phyloP scores from a whole-genome alignment of 2,888 invertebrate species.

The Drepanosiphum platanoidis region DNA sequence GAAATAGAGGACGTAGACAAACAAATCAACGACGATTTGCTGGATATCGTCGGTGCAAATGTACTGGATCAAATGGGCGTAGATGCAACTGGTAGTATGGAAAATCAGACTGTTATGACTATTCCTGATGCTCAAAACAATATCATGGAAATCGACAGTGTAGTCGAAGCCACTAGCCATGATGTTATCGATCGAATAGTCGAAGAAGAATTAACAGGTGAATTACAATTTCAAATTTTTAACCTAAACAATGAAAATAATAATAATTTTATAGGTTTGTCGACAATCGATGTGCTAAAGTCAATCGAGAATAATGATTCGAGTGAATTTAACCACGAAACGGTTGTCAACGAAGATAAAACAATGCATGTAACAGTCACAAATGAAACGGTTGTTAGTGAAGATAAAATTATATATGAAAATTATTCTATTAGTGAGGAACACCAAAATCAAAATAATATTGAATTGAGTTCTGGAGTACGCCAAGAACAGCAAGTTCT shows the following conservation, averaged over 20 bases:
- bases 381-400: neutral
- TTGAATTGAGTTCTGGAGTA: conserved; percentile 13
- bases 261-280: conserved; percentile 8
- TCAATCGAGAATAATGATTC: neutral
- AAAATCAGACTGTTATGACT: neutral
- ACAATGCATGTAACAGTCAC: neutral
- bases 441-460: neutral
- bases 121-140: neutral
- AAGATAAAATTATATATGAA: neutral
- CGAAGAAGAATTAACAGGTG: neutral
- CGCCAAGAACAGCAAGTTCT: neutral
- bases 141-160: neutral
- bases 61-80: conserved; percentile 1
- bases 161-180: neutral
- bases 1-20: neutral
- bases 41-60: neutral
- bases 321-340: conserved; percentile 2
- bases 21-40: neutral
- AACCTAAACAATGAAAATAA: neutral
- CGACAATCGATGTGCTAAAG: neutral
- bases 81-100: neutral
- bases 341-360: neutral
- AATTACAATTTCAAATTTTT: neutral
- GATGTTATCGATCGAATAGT: neutral
- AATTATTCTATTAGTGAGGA: neutral